phyloP scores from a whole-genome alignment of 2,113 vertebrate species.

The Erinaceus europaeus region DNA sequence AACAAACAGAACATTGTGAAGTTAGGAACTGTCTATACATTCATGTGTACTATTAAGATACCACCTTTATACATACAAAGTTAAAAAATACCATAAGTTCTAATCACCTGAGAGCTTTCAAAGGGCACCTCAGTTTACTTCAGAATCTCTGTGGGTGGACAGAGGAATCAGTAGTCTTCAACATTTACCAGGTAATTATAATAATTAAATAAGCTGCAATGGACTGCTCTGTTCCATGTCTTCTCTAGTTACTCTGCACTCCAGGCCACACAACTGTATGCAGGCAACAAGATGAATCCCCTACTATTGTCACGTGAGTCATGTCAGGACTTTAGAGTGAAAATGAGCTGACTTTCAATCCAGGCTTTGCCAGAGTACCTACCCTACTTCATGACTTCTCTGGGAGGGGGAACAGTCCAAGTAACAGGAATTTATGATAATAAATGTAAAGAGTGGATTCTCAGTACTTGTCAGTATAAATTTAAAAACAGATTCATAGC shows the following conservation, averaged over 20 bases:
- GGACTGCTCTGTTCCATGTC: background rate
- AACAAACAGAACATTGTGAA: background rate
- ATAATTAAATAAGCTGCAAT: background rate
- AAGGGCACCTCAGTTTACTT: background rate
- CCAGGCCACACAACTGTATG: background rate
- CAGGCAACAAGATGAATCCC: background rate
- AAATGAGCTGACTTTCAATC: background rate
- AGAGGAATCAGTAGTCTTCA: background rate
- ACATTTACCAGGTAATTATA: background rate
- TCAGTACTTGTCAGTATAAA: no score
- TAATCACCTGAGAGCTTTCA: background rate
- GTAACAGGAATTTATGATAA: background rate
- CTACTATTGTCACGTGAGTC: background rate
- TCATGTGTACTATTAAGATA: constrained; percentile 94
- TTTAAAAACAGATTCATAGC: no score
- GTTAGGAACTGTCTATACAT: constrained; percentile 71
- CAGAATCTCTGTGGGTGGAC: background rate
- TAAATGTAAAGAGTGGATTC: background rate
- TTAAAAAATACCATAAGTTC: background rate
- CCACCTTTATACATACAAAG: constrained; percentile 81
- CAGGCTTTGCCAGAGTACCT: no score
- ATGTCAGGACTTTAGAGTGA: background rate
- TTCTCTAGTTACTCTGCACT: background rate
- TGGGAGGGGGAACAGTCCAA: background rate
- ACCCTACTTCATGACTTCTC: background rate